A percentile compares a stretch with the other conserved stretches of the same genome.
phyloP scores from a whole-genome alignment of 2,113 vertebrate genomes.

The Scortum barcoo region DNA sequence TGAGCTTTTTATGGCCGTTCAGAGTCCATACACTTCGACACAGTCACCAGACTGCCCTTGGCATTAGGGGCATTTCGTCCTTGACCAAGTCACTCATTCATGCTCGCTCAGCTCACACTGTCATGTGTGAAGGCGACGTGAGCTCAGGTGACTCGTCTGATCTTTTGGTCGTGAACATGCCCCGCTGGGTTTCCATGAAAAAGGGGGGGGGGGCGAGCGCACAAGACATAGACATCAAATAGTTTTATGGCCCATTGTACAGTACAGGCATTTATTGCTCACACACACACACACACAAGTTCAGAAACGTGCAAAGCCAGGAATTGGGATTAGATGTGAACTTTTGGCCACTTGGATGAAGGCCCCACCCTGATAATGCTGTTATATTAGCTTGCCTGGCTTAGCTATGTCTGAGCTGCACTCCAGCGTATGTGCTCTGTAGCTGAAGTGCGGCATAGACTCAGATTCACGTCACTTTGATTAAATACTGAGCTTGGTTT shows the following conservation, averaged over 20 bases:
- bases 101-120: slow-evolving; percentile 20
- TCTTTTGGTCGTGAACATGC: slow-evolving; percentile 49
- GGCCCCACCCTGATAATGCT: slow-evolving; percentile 56
- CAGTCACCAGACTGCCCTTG: slow-evolving; percentile 38
- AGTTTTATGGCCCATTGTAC: slow-evolving; percentile 56
- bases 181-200: slow-evolving; percentile 69
- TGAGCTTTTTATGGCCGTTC: slow-evolving; percentile 51
- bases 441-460: slow-evolving; percentile 1
- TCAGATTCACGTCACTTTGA: background rate
- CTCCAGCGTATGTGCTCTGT: background rate
- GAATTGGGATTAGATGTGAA: slow-evolving; percentile 63
- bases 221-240: slow-evolving; percentile 49
- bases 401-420: slow-evolving; percentile 35
- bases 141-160: slow-evolving; percentile 67
- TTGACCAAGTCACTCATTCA: slow-evolving; percentile 64
- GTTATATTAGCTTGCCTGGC: slow-evolving; percentile 54
- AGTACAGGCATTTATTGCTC: slow-evolving; percentile 30
- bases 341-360: slow-evolving; percentile 58
- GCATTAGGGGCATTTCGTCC: slow-evolving; percentile 21
- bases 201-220: slow-evolving; percentile 1
- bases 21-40: slow-evolving; percentile 39
- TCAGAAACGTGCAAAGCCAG: background rate
- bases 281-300: background rate
- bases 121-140: slow-evolving; percentile 21
- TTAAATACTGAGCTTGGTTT: background rate